These are phyloP conservation scores for Sylvicapra grimmia DNA, from an alignment of 2,113 vertebrate species.

Conservation along the genomic window DNA sequence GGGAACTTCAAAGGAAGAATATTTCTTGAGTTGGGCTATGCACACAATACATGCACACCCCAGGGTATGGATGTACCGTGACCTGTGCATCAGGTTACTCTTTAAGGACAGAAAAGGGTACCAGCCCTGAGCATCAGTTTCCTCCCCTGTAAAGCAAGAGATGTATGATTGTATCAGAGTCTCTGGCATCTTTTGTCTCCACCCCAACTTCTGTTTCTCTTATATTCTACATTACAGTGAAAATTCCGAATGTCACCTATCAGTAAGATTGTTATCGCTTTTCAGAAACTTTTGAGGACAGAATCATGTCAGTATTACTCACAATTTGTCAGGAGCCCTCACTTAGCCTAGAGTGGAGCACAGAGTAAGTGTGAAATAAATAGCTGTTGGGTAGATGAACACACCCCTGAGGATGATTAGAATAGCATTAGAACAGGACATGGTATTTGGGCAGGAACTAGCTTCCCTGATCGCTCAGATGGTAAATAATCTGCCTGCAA, in stretches of 20 bases:
- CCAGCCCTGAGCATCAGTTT: background rate
- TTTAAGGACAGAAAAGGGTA: background rate
- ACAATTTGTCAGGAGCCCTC: rapidly evolving
- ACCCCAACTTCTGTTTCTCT: background rate
- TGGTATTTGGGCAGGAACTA: background rate
- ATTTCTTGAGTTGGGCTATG: background rate
- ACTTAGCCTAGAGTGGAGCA: background rate
- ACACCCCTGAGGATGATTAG: background rate
- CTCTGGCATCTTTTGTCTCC: background rate
- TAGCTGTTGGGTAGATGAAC: background rate
- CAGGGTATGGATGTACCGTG: background rate
- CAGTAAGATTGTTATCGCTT: background rate
- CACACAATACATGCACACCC: rapidly evolving
- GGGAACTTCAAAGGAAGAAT: background rate
- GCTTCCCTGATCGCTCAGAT: background rate
- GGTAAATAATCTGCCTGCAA: background rate
- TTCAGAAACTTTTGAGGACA: background rate
- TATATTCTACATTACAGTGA: background rate
- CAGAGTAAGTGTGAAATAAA: rapidly evolving
- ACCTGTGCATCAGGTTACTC: rapidly evolving
- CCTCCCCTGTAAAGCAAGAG: background rate
- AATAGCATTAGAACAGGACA: too few species aligned
- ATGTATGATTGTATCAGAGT: too few species aligned
- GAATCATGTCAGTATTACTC: rapidly evolving
- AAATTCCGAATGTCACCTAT: background rate